A percentile compares a stretch with the other conserved stretches of the same genome.
Conservation (phyloP, 2,888 invertebrate species). For the Parelbella ahira region DNA sequence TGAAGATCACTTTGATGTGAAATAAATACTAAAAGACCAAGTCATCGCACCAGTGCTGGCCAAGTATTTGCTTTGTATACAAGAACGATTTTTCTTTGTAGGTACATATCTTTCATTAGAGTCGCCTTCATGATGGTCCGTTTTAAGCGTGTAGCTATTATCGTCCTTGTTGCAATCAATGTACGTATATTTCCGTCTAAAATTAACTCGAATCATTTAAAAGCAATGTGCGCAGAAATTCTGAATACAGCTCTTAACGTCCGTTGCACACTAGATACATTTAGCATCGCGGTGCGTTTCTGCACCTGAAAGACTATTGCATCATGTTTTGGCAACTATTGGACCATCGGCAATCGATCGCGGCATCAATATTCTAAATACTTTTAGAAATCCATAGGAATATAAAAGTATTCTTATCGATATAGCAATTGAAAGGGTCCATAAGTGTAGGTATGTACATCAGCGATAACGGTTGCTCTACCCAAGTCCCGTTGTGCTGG, state of each 20-base stretch:
- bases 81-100: conserved; percentile 10
- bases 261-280: conserved; percentile 6
- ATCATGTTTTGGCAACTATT: conserved; percentile 21
- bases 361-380: conserved; percentile 4
- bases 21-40: too few relatives aligned
- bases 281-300: conserved; percentile 11
- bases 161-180: conserved; percentile 20
- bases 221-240: conserved; percentile 19
- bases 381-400: too few relatives aligned
- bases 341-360: conserved; percentile 14
- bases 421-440: too few relatives aligned
- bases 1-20: too few relatives aligned
- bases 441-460: too few relatives aligned
- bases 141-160: conserved; percentile 5
- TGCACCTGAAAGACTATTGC: conserved; percentile 13
- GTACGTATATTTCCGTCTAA: conserved; percentile 14
- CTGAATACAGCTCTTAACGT: conserved; percentile 5
- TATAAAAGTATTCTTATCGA: too few relatives aligned
- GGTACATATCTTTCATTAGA: conserved; percentile 15
- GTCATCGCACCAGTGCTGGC: too few relatives aligned
- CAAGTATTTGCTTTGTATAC: not conserved
- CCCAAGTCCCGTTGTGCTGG: too few relatives aligned
- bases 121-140: conserved; percentile 14
- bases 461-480: too few relatives aligned
- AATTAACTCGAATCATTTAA: conserved; percentile 22